A percentile compares a stretch with the other conserved stretches of the same genome.
phyloP scores from a whole-genome alignment of 2,888 invertebrate species.

The Notodonta ziczac region DNA sequence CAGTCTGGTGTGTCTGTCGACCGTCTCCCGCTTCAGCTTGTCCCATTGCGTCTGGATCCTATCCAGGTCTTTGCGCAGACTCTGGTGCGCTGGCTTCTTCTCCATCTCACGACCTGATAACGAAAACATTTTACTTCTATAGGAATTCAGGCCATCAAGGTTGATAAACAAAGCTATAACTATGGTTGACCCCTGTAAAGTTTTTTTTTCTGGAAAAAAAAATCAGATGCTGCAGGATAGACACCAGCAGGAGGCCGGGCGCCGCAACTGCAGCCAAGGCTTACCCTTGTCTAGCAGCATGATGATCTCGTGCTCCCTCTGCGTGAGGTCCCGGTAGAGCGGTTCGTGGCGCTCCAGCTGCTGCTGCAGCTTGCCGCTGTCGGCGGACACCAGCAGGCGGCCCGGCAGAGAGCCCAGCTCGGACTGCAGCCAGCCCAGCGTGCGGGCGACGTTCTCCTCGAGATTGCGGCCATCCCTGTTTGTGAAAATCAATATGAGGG shows the following conservation, averaged over 20 bases:
- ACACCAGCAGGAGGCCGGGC: neutral
- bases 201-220: too few species aligned
- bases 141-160: too few species aligned
- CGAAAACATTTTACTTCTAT: too few species aligned
- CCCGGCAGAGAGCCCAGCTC: slow-evolving; percentile 91
- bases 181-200: too few species aligned
- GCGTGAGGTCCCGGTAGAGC: slow-evolving; percentile 93
- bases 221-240: neutral
- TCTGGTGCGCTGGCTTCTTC: slow-evolving; percentile 77
- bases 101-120: slow-evolving; percentile 79
- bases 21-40: slow-evolving; percentile 93
- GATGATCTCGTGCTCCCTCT: slow-evolving; percentile 96
- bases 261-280: neutral
- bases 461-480: slow-evolving; percentile 94
- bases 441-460: slow-evolving; percentile 94
- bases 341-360: slow-evolving; percentile 96
- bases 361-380: slow-evolving; percentile 91
- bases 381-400: slow-evolving; percentile 93
- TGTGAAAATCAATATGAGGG: too few species aligned
- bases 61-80: slow-evolving; percentile 89
- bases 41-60: slow-evolving; percentile 97
- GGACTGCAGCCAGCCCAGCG: slow-evolving; percentile 94
- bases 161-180: too few species aligned
- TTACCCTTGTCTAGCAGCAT: slow-evolving; percentile 96
- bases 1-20: slow-evolving; percentile 93